phyloP scores from a whole-genome alignment of 2,888 invertebrate species.

The Punctoribates punctum region DNA sequence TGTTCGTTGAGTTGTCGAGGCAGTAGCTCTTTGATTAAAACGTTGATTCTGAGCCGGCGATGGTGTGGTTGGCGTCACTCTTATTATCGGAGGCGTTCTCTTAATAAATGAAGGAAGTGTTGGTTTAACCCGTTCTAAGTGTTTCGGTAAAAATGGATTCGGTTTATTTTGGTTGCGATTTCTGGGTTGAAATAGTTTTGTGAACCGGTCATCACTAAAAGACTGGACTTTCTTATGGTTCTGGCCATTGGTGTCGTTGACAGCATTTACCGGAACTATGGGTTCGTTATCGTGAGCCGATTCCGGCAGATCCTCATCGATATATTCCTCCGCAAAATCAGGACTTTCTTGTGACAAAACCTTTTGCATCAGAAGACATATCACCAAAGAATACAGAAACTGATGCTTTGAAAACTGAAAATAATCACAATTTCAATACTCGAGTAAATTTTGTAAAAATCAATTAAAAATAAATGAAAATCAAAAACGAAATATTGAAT shows the following conservation, averaged over 20 bases:
- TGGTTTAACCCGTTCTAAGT: conserved; percentile 19
- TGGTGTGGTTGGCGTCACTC: conserved; percentile 25
- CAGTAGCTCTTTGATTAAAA: neutral
- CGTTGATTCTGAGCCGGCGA: neutral
- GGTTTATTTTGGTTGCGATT: neutral
- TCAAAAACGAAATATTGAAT: neutral
- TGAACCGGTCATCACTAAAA: conserved; percentile 40
- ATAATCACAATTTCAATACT: neutral
- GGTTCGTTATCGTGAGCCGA: neutral
- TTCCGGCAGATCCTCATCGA: conserved; percentile 28
- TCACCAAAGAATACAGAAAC: neutral
- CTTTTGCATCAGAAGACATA: conserved; percentile 1
- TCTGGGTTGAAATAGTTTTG: conserved; percentile 31
- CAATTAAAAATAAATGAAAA: neutral
- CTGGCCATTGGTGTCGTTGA: neutral
- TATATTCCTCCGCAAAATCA: conserved; percentile 17
- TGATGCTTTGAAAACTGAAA: neutral
- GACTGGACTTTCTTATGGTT: conserved; percentile 9
- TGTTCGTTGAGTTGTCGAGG: neutral
- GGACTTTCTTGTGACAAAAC: neutral
- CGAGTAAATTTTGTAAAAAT: too few species aligned
- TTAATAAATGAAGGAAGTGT: conserved; percentile 41
- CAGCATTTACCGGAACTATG: neutral
- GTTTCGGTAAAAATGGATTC: conserved; percentile 1
- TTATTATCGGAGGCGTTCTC: conserved; percentile 29